A percentile compares a stretch with the other conserved stretches of the same genome.
Conservation (phyloP, 2,797 vertebrate species). For the Enteromius viviparus region DNA sequence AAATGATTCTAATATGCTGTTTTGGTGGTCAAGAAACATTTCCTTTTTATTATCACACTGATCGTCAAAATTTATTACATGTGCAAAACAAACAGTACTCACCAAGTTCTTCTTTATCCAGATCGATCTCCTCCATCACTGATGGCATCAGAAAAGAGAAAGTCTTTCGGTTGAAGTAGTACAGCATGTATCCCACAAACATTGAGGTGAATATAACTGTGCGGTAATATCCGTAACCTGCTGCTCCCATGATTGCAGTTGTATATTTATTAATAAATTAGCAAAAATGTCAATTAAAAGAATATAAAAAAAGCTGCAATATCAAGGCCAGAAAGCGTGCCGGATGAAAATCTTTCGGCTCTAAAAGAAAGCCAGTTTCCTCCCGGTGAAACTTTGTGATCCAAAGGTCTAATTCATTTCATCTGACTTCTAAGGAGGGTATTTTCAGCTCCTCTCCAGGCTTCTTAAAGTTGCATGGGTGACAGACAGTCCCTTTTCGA, state of each 20-base stretch:
- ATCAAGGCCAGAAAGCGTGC: not conserved
- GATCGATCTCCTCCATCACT: constrained; percentile 89
- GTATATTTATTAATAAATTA: not conserved
- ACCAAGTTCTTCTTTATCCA: constrained; percentile 97
- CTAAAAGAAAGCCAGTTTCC: no score
- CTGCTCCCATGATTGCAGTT: constrained; percentile 76
- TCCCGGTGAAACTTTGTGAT: not conserved
- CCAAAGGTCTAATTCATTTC: not conserved
- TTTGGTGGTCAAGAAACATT: not conserved
- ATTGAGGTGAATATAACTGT: constrained; percentile 86
- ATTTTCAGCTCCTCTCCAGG: constrained; percentile 3
- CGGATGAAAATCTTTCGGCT: not conserved
- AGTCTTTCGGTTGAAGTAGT: constrained; percentile 97
- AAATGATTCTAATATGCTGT: not conserved
- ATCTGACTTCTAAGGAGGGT: not conserved
- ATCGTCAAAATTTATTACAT: not conserved
- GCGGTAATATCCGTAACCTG: constrained; percentile 86
- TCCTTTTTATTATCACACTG: not conserved
- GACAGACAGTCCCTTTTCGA: not conserved
- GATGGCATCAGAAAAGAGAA: constrained; percentile 98
- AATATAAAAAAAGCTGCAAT: not conserved
- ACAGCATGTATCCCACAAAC: constrained; percentile 94
- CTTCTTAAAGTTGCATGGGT: not conserved
- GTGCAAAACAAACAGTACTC: constrained; percentile 62
- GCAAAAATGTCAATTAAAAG: not conserved